Conservation (phyloP, 2,888 invertebrate species). For the Lasioglossum lativentre region DNA sequence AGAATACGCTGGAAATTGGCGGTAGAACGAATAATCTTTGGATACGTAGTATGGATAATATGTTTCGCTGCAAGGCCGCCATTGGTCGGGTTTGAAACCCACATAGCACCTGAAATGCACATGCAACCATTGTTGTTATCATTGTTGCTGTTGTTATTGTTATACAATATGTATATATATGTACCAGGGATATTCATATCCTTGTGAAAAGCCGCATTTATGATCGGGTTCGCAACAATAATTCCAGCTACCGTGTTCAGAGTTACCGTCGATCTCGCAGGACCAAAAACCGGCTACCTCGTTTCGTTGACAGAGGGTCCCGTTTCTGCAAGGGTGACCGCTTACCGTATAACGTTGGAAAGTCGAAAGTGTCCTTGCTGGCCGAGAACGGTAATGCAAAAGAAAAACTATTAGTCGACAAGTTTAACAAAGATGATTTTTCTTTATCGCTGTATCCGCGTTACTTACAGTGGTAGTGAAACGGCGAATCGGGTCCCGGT, state of each 20-base stretch:
- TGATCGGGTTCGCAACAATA: constrained; percentile 94
- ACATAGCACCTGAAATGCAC: constrained; percentile 91
- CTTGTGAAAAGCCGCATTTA: constrained; percentile 93
- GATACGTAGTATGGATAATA: constrained; percentile 88
- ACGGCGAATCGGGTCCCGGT: neutral
- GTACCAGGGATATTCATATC: constrained; percentile 93
- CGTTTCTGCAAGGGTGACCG: constrained; percentile 91
- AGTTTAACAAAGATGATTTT: neutral
- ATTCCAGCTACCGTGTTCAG: constrained; percentile 91
- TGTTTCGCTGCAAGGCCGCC: constrained; percentile 94
- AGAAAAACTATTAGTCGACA: neutral
- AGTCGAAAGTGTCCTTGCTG: constrained; percentile 79
- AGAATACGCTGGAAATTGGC: constrained; percentile 45
- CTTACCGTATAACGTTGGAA: constrained; percentile 93
- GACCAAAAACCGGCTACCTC: constrained; percentile 92
- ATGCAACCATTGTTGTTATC: neutral
- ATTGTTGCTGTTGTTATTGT: neutral
- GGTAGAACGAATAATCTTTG: constrained; percentile 43
- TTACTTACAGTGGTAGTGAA: constrained; percentile 47
- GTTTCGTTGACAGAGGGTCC: constrained; percentile 90
- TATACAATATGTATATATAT: neutral
- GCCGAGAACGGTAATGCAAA: neutral
- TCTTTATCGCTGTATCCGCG: neutral
- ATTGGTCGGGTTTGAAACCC: constrained; percentile 91
- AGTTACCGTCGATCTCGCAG: constrained; percentile 90